These are phyloP conservation scores for Manacus vitellinus DNA, from an alignment of 2,113 vertebrate species.

Conservation along the genomic window DNA sequence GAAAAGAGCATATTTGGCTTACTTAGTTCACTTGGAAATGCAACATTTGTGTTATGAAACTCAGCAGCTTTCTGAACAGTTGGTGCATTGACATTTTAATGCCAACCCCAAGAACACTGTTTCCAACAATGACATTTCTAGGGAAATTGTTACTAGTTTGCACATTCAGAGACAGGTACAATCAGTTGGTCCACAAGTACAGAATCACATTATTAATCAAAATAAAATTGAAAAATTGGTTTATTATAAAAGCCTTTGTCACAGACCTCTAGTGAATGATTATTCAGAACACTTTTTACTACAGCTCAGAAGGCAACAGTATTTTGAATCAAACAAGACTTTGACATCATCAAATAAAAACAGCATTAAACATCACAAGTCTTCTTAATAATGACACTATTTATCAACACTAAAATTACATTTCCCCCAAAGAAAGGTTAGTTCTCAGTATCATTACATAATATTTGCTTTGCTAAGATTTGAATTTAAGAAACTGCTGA, in stretches of 20 bases:
- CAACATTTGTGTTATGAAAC: not conserved
- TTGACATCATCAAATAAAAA: not conserved
- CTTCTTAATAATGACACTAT: not conserved
- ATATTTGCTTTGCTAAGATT: not conserved
- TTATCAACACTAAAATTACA: not conserved
- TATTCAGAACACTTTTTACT: not conserved
- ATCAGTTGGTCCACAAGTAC: not conserved
- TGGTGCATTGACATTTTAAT: slow-evolving; percentile 15
- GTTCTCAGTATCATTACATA: not conserved
- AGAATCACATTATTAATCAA: not conserved
- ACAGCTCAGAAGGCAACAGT: not conserved
- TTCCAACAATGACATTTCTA: not conserved
- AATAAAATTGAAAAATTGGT: not conserved
- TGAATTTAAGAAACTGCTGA: not conserved
- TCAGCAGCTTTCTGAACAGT: slow-evolving; percentile 40
- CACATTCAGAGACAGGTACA: not conserved
- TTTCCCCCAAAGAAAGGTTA: not conserved
- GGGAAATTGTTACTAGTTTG: not conserved
- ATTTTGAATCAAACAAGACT: not conserved
- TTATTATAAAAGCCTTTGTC: not conserved
- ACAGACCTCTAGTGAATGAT: not conserved
- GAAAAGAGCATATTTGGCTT: slow-evolving; percentile 6
- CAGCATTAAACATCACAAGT: not conserved
- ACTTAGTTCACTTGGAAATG: not conserved
- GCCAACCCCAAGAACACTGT: not conserved